These are phyloP conservation scores for Pyrocoelia pectoralis DNA, from an alignment of 2,888 invertebrate genomes.

Conservation along the genomic window DNA sequence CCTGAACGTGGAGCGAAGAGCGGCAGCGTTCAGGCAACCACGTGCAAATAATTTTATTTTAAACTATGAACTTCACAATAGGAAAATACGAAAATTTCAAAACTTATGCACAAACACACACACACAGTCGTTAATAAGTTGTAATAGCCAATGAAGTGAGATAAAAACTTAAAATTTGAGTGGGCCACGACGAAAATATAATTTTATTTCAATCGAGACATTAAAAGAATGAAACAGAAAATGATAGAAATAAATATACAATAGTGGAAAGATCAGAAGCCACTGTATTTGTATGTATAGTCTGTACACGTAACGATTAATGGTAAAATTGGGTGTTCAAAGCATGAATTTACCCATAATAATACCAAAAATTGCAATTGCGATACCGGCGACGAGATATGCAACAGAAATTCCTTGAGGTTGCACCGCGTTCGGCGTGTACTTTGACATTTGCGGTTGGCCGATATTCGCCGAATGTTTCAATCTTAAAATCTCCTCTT, in stretches of 20 bases:
- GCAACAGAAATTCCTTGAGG: slow-evolving; percentile 68
- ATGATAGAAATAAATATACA: slow-evolving; percentile 56
- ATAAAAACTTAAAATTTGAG: neutral
- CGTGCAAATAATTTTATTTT: neutral
- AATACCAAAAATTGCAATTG: slow-evolving; percentile 76
- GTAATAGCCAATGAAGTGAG: neutral
- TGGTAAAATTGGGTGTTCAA: slow-evolving; percentile 64
- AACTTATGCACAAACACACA: neutral
- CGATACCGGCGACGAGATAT: slow-evolving; percentile 72
- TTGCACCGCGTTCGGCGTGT: slow-evolving; percentile 67
- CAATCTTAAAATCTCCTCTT: slow-evolving; percentile 74
- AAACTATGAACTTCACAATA: neutral
- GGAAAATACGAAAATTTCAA: neutral
- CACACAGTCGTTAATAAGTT: neutral
- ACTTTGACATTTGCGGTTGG: slow-evolving; percentile 59
- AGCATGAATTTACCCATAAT: slow-evolving; percentile 83
- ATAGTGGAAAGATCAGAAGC: slow-evolving; percentile 48
- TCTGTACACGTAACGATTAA: slow-evolving; percentile 39
- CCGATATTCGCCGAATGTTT: slow-evolving; percentile 61
- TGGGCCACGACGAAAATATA: slow-evolving; percentile 26
- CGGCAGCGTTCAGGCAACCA: too few species aligned
- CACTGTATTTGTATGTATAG: slow-evolving; percentile 39
- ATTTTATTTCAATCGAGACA: slow-evolving; percentile 15
- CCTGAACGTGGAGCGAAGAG: too few species aligned
- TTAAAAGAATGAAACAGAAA: slow-evolving; percentile 15